Base-by-base conservation (phyloP, 2,888 invertebrate species). In the Ophonus ardosiacus region DNA sequence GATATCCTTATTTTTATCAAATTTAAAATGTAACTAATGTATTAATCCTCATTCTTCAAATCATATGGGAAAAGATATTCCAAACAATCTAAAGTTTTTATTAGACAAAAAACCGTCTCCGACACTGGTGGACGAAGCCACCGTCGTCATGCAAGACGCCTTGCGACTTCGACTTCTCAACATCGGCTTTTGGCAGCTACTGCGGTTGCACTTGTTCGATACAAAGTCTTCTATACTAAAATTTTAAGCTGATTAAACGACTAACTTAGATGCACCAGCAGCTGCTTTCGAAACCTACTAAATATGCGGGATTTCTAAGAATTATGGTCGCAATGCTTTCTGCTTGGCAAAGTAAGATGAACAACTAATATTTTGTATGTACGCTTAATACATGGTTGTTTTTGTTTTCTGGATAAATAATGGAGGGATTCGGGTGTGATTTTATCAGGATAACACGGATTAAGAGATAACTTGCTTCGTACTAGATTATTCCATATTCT, bases 201-300 rank as follows among this genome's bases (percentile, higher is more conserved):
- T 74, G 40, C 43, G 71, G 71, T 74, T 74, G 43, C 43, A 74
- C n/a, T 74, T 74, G 71, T 74, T 74, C 43, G 56, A 78, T 57
- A 18, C 78, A 78, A 78, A 57, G 31, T 78, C 78, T 78, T 78
- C 57, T 78, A 57, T 78, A 78, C 78, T 24, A 57, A 78, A 76
- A 78, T 78, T 78, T 78, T 78, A 78, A 78, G 78, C 78, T 78
- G 78, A 78, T 78, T 78, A 78, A 57, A 78, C 57, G 78, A 57
- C 78, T 78, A 78, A 78, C 57, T 78, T 78, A 78, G 78, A 78
- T 57, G 78, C 57, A 24, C n/a, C n/a, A 24, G 78, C 78, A 31
- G 31, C 31, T 6, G 31, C 31, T 31, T 78, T 57, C 24, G 24
- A 15, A 57, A 57, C 56, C 78, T 78, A 78, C 78, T 78, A 78